Evolutionary conservation across 1,140 invertebrate genomes (phyloP), one percentile per base, ranked within the genome.

Genomic region (Aphelinus certus): DNA sequence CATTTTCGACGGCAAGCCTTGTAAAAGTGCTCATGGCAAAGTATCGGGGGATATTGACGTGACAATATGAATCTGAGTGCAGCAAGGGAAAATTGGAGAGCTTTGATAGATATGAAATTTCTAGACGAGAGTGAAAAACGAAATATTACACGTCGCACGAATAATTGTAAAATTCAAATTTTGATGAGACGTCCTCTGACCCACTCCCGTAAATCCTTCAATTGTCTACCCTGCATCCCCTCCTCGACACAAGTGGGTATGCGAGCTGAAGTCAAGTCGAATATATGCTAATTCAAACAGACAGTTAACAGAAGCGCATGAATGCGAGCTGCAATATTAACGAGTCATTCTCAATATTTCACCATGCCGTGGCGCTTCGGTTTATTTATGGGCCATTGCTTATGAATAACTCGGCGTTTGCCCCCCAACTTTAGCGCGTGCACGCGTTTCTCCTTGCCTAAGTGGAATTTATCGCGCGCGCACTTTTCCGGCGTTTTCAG

Each of bases 331-430:
- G 26, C 42, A 76, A 76, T 71, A 76, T 76, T 71, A 67, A 76
- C 69, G 68, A 68, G 69, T 76, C 69, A 66, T 76, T 66, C 63
- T 58, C 63, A 76, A 71, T 76, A 76, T 76, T 76, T 76, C 58
- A 76, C 6, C 42, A 55, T 66, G 46, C 43, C 45, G 48, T 5
- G 46, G 26, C 6, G 60, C 53, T 7, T 58, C 7, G 7, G 10
- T 58, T 75, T 75, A 77, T 77, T 77, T 75, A 77, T 78, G 70
- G 69, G 56, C 68, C 53, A 72, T 75, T 68, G 70, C 43, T 75
- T 78, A 78, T 76, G 73, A 75, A 78, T 75, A 56, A 66, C 4
- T 61, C 47, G n/a, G 43, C 63, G 5, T 7, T 2, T 1, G 43
- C 61, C 55, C 43, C 60, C 51, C n/a, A 48, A 5, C 48, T 55